Evolutionary conservation across 2,888 invertebrate genomes (phyloP).

Genomic region (Prosapia bicincta): DNA sequence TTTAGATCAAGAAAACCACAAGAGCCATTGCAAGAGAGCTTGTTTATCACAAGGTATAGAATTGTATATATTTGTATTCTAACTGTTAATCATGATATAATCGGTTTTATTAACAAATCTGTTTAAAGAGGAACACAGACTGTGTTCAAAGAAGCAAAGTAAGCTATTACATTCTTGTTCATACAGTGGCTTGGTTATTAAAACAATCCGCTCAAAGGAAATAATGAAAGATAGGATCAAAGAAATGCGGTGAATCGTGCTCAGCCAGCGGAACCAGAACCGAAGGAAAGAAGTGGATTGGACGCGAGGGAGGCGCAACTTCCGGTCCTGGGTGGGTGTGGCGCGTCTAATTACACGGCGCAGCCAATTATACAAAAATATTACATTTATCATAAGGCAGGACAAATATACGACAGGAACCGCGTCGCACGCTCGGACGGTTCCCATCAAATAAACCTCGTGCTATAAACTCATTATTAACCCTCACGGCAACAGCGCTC

Average conservation of each 20-base stretch:
- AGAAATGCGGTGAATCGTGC: background rate
- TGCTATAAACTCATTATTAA: background rate
- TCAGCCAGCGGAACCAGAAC: background rate
- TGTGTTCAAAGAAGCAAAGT: background rate
- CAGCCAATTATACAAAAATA: background rate
- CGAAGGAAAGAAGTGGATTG: background rate
- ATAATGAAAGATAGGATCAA: constrained; percentile 2
- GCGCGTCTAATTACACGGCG: constrained; percentile 17
- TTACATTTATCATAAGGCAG: background rate
- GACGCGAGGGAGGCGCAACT: constrained; percentile 10
- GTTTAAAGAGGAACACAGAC: background rate
- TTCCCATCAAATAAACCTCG: background rate
- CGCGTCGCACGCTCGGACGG: background rate
- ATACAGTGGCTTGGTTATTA: background rate
- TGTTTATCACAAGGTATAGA: too few relatives aligned
- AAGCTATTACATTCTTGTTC: background rate
- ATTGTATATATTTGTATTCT: too few relatives aligned
- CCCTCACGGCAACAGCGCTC: too few relatives aligned
- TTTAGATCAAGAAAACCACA: too few relatives aligned
- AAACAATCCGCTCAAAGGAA: background rate
- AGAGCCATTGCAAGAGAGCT: too few relatives aligned
- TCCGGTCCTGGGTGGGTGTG: constrained; percentile 16
- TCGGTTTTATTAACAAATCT: background rate
- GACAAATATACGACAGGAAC: constrained; percentile 4
- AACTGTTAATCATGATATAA: too few relatives aligned